These are phyloP conservation scores for Holothuria leucospilota DNA, from an alignment of 53 echinoderm and acorn worm species.

Conservation along the genomic window DNA sequence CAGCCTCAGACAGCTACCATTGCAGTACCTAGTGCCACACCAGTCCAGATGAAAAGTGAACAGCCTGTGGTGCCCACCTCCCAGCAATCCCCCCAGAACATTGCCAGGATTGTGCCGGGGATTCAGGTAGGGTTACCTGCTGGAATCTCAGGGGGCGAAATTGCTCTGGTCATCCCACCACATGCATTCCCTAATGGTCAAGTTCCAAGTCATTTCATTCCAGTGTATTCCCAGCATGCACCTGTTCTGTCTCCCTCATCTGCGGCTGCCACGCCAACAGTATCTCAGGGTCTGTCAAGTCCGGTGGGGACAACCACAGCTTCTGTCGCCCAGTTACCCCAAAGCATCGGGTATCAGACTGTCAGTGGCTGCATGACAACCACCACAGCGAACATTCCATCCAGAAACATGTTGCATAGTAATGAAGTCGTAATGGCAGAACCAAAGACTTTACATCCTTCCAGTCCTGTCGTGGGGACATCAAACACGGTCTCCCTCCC, in stretches of 20 bases:
- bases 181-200: slow-evolving; percentile 92
- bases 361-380: slow-evolving; percentile 19
- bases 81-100: slow-evolving; percentile 39
- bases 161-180: slow-evolving; percentile 95
- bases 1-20: slow-evolving; percentile 34
- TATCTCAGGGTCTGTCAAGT: slow-evolving; percentile 55
- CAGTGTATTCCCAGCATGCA: slow-evolving; percentile 93
- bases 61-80: not conserved
- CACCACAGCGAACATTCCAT: slow-evolving; percentile 29
- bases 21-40: slow-evolving; percentile 16
- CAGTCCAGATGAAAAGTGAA: slow-evolving; percentile 4
- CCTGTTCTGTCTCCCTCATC: slow-evolving; percentile 80
- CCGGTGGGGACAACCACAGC: slow-evolving; percentile 47
- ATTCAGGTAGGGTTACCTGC: slow-evolving; percentile 85
- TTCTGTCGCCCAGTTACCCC: slow-evolving; percentile 13
- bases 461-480: not conserved
- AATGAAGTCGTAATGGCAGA: not conserved
- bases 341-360: slow-evolving; percentile 21
- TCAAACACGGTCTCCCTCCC: slow-evolving; percentile 3
- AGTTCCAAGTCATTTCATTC: slow-evolving; percentile 97
- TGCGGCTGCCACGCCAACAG: slow-evolving; percentile 36
- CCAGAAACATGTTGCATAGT: not conserved
- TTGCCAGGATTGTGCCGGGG: slow-evolving; percentile 78
- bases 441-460: not conserved
- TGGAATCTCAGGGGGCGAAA: slow-evolving; percentile 76